phyloP scores from a whole-genome alignment of 2,888 invertebrate genomes.

The Athalia cordata region DNA sequence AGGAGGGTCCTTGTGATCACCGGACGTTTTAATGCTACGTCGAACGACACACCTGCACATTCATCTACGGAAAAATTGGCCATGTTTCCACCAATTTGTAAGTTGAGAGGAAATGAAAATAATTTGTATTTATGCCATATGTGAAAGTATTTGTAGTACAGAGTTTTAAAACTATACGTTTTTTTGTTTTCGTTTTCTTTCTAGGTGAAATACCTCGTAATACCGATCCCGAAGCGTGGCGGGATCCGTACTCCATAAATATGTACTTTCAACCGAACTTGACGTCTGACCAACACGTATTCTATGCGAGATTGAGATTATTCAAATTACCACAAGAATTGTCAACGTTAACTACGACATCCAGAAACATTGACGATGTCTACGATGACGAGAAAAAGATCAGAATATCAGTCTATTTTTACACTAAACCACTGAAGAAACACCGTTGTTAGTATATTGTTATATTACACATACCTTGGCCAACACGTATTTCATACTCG shows the following conservation, averaged over 20 bases:
- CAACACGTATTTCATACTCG: neutral
- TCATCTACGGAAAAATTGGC: constrained; percentile 63
- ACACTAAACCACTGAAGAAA: constrained; percentile 76
- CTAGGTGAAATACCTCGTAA: constrained; percentile 77
- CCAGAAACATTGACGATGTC: constrained; percentile 55
- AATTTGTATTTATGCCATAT: neutral
- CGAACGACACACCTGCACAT: constrained; percentile 58
- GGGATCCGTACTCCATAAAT: constrained; percentile 76
- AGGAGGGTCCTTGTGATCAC: constrained; percentile 66
- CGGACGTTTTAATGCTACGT: constrained; percentile 66
- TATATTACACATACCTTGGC: neutral
- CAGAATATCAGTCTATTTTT: constrained; percentile 78
- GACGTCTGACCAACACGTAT: constrained; percentile 73
- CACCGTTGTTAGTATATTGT: constrained; percentile 74
- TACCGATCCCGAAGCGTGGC: constrained; percentile 76
- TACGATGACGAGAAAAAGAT: constrained; percentile 76
- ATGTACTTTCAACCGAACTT: constrained; percentile 76
- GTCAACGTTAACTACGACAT: constrained; percentile 59
- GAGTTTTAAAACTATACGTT: neutral
- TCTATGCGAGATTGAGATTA: constrained; percentile 76
- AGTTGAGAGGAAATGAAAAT: constrained; percentile 58
- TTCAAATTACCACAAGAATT: constrained; percentile 75
- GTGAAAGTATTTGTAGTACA: neutral
- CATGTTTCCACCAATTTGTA: constrained; percentile 73
- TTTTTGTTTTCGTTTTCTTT: constrained; percentile 34